Evolutionary conservation across 2,113 vertebrate genomes (phyloP).

Genomic region (Cathartes aura): DNA sequence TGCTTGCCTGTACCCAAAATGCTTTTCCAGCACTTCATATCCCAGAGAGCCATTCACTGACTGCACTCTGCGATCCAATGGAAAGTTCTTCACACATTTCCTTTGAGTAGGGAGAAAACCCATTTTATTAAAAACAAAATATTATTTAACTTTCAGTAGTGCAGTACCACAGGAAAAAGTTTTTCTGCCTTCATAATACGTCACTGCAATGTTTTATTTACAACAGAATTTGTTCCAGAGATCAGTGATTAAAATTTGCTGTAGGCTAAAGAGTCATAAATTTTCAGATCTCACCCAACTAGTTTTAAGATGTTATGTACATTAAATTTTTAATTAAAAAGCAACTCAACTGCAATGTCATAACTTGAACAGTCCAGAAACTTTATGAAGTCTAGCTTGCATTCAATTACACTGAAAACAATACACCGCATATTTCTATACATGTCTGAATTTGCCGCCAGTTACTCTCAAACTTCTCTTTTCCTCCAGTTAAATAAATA

Average conservation of each 20-base stretch:
- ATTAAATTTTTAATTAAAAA: constrained; percentile 7
- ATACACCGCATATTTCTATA: neutral
- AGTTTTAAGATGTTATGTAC: neutral
- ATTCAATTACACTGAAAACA: neutral
- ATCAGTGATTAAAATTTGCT: neutral
- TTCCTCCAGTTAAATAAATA: neutral
- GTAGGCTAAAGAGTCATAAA: neutral
- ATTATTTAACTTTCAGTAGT: neutral
- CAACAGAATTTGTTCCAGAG: neutral
- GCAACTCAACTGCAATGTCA: neutral
- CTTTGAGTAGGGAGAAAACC: neutral
- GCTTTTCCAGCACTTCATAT: neutral
- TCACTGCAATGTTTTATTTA: constrained; percentile 6
- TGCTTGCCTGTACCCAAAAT: neutral
- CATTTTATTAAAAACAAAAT: neutral
- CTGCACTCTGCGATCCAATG: neutral
- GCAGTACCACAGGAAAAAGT: neutral
- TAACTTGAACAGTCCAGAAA: neutral
- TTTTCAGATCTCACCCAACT: neutral
- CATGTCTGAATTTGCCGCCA: neutral
- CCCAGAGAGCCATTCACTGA: neutral
- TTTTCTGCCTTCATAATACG: neutral
- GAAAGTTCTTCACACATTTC: neutral
- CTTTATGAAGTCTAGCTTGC: neutral
- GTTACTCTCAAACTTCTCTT: neutral